These are phyloP conservation scores for Pelodiscus sinensis DNA, from an alignment of 2,113 vertebrate species.

Conservation along the genomic window DNA sequence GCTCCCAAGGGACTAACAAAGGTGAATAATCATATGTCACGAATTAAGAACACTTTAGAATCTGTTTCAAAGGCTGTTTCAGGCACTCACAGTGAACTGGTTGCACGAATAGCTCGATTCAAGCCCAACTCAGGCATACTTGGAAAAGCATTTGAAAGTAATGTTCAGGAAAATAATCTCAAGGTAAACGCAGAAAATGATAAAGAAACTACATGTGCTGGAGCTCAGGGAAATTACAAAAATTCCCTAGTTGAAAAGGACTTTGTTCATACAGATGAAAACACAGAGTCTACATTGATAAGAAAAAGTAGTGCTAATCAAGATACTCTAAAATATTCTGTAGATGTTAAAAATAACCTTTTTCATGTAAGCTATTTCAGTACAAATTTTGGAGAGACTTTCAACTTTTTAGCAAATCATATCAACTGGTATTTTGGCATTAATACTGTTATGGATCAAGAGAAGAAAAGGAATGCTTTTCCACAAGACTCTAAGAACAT, in stretches of 20 bases:
- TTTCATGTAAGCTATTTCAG: slow-evolving; percentile 87
- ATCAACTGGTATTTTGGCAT: slow-evolving; percentile 91
- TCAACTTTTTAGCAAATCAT: slow-evolving; percentile 88
- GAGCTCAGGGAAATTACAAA: slow-evolving; percentile 68
- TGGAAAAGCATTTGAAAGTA: slow-evolving; percentile 71
- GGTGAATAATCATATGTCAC: slow-evolving; percentile 88
- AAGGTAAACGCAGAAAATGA: slow-evolving; percentile 63
- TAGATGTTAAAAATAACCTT: slow-evolving; percentile 76
- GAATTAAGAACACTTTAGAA: slow-evolving; percentile 89
- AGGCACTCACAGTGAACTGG: slow-evolving; percentile 87
- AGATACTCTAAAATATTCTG: slow-evolving; percentile 47
- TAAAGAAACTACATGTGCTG: slow-evolving; percentile 55
- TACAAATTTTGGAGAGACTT: slow-evolving; percentile 91
- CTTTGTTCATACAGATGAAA: slow-evolving; percentile 43
- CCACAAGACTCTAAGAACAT: slow-evolving; percentile 49
- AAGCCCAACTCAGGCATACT: slow-evolving; percentile 79
- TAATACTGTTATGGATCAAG: slow-evolving; percentile 75
- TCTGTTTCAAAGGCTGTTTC: slow-evolving; percentile 92
- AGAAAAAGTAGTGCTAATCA: not conserved
- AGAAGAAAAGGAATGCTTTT: slow-evolving; percentile 52
- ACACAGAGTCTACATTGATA: slow-evolving; percentile 14
- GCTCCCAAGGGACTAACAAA: slow-evolving; percentile 82
- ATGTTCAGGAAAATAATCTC: slow-evolving; percentile 12
- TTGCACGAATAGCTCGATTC: slow-evolving; percentile 86
- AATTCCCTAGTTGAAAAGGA: slow-evolving; percentile 45